Base-by-base conservation (phyloP, 2,888 invertebrate species). In the Laspeyria flexula region DNA sequence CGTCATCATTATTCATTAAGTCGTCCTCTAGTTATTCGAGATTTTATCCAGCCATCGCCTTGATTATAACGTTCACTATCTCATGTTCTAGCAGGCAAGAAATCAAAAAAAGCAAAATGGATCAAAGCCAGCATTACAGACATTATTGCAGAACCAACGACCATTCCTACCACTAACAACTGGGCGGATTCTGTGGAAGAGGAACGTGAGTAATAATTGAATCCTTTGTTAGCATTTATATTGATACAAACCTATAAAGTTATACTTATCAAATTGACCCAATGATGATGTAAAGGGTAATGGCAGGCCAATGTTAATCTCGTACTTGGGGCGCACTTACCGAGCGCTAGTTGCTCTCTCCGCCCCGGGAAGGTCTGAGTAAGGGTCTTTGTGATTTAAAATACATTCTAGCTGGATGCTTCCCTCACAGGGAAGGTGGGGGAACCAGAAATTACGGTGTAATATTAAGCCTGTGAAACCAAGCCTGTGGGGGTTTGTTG, bases 121-220 rank as follows among this genome's bases (percentile, higher is more conserved):
- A 96, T 95, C 83, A 96, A 96, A 61, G 89, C 97, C 77, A 94
- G 95, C 71, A 93, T 98, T 77, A 96, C 95, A 84, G 96, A 96
- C 76, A 97, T 98, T 85, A 93, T 98, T 70, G 95, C 95, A 59
- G 95, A 96, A 79, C 93, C 95, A 49, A 94, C 94, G 44, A 93
- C 94, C 51, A 91, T 93, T 53, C 90, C 94, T 47, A 86, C 94
- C 55, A 85, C 93, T 75, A 94, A 94, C 86, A 93, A 94, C 77
- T 97, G 98, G 96, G 97, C 96, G 40, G 96, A 97, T 75, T 95
- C 97, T 77, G 95, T 96, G 71, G 98, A 97, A 77, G 96, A 96
- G 73, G 95, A 96, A 88, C 95, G 96, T 94, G 93, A 94, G 92
- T 87, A 56, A 46, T 46, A 4, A 23, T 42, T 42, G 18, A 3